Base-by-base conservation (phyloP, 2,888 invertebrate genomes). In the Ethmia dodecea region DNA sequence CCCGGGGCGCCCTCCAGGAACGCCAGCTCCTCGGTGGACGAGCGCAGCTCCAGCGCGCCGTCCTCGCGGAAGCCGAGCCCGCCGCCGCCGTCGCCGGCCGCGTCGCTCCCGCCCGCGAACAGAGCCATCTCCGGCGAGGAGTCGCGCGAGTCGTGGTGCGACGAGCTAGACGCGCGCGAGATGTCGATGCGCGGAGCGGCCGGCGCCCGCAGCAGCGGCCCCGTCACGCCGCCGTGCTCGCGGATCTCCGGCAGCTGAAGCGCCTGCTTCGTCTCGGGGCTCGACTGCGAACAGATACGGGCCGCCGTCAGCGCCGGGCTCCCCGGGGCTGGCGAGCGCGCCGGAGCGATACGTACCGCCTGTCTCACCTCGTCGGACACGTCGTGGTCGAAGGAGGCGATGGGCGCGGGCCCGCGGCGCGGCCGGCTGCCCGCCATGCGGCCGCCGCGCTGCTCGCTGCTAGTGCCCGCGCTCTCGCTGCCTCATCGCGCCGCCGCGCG, bases 321-420 rank as follows among this genome's bases (percentile, higher is more conserved):
- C n/a, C n/a, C n/a, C n/a, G n/a, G n/a, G n/a, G n/a, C n/a, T n/a
- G n/a, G n/a, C n/a, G n/a, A n/a, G n/a, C n/a, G n/a, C n/a, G n/a
- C n/a, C n/a, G n/a, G n/a, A n/a, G n/a, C 48, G 83, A 86, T 89
- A 89, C 89, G 78, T 89, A 89, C 89, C 71, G 88, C 83, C 27
- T 49, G 62, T 39, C 72, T 70, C 69, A 93, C 90, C 88, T 94
- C 94, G 84, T 94, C 94, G 64, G 93, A 93, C 74, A 91, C 89
- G 88, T 94, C 94, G 78, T 83, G 83, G 89, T 96, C 96, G 86
- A 96, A 95, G 62, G 96, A 96, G 72, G 96, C 96, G 80, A 96
- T 94, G 69, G 96, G 96, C 65, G 96, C 96, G 70, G 95, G 95
- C 71, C 96, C 96, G 88, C 94, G 92, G 79, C 94, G 92, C 87